These are phyloP conservation scores for Drosophila glabriapex DNA, from an alignment of 2,888 invertebrate genomes.

Conservation along the genomic window DNA sequence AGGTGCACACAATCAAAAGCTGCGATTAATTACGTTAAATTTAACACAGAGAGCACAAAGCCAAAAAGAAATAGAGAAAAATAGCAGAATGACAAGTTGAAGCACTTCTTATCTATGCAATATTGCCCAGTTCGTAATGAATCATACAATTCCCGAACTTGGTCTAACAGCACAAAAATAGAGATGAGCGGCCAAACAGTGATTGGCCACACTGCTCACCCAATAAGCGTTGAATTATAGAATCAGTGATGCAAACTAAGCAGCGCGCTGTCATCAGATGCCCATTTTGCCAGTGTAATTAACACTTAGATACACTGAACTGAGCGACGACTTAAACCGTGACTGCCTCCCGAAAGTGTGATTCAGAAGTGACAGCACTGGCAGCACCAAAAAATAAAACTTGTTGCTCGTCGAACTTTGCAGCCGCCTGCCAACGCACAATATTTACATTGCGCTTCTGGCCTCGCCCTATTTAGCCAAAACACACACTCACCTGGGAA, in stretches of 20 bases:
- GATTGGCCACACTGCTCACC: slow-evolving; percentile 17
- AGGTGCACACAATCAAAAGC: slow-evolving; percentile 16
- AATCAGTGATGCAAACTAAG: neutral
- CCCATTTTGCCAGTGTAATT: neutral
- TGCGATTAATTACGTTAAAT: slow-evolving; percentile 40
- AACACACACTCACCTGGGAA: slow-evolving; percentile 52
- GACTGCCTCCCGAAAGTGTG: slow-evolving; percentile 35
- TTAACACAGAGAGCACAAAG: slow-evolving; percentile 16
- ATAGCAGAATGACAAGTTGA: slow-evolving; percentile 20
- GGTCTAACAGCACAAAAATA: slow-evolving; percentile 33
- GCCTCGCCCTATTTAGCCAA: slow-evolving; percentile 46
- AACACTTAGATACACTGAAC: neutral
- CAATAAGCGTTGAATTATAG: neutral
- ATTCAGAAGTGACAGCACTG: slow-evolving; percentile 48
- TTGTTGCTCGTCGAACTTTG: slow-evolving; percentile 63
- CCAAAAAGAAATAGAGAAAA: slow-evolving; percentile 7
- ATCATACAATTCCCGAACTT: slow-evolving; percentile 49
- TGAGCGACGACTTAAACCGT: slow-evolving; percentile 18
- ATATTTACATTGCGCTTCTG: slow-evolving; percentile 43
- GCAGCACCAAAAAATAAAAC: slow-evolving; percentile 45
- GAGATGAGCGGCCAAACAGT: slow-evolving; percentile 35
- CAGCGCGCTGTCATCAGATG: neutral
- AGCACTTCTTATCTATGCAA: slow-evolving; percentile 70
- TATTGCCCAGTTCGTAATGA: slow-evolving; percentile 44
- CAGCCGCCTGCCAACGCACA: slow-evolving; percentile 62